These are phyloP conservation scores for Sinonovacula constricta DNA, from an alignment of 1,140 invertebrate genomes.

Conservation along the genomic window DNA sequence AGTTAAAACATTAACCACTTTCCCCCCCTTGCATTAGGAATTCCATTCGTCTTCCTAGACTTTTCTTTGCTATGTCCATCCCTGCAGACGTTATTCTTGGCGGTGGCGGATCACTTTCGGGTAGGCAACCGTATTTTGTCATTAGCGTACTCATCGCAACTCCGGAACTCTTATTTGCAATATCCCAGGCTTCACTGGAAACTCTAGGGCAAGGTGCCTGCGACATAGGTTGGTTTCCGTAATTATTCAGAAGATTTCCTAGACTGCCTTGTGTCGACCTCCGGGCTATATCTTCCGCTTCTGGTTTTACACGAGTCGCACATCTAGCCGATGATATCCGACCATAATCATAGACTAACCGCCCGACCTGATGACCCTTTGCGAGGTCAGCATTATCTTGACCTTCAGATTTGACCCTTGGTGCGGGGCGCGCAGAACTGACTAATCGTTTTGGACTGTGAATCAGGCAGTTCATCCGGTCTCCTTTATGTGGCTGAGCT, in stretches of 20 bases:
- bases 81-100: no score
- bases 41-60: no score
- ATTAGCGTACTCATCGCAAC: conserved; percentile 69
- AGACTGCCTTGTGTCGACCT: conserved; percentile 66
- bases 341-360: conserved; percentile 58
- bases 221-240: conserved; percentile 59
- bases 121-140: no score
- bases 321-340: conserved; percentile 47
- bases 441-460: conserved; percentile 61
- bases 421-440: conserved; percentile 62
- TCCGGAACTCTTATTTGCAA: conserved; percentile 68
- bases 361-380: conserved; percentile 60
- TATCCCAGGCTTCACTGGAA: conserved; percentile 64
- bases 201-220: conserved; percentile 65
- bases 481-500: conserved; percentile 66
- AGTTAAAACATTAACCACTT: no score
- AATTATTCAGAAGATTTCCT: conserved; percentile 60
- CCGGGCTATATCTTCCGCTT: conserved; percentile 64
- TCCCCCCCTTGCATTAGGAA: no score
- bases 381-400: conserved; percentile 56
- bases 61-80: no score
- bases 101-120: no score
- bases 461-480: conserved; percentile 59
- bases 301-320: conserved; percentile 65
- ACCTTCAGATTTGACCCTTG: conserved; percentile 70